Percentiles rank a stretch among this genome's conserved stretches.
These are phyloP conservation scores for Cladorhizidae sp. DNA, from an alignment of 37 sponge, comb jelly and placozoan genomes.

Conservation along the genomic window DNA sequence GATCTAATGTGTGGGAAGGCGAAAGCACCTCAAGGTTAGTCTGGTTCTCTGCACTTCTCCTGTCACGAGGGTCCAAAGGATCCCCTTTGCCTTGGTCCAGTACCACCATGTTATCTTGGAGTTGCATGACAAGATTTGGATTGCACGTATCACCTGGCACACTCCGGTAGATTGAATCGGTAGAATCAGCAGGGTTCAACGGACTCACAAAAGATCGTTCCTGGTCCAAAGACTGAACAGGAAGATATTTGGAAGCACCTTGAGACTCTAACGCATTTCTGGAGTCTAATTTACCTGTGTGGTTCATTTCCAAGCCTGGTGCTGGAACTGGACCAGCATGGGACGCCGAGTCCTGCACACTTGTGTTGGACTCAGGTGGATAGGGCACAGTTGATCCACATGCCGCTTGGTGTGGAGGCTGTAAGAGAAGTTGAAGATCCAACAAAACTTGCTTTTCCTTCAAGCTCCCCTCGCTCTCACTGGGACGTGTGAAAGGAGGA, in stretches of 20 bases:
- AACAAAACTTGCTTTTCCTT: constrained; percentile 2
- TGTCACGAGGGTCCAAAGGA: too few relatives aligned
- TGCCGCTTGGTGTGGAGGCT: constrained; percentile 4
- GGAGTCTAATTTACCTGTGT: neutral
- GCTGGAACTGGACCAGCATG: too few relatives aligned
- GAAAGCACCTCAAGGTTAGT: neutral
- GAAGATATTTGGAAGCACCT: constrained; percentile 9
- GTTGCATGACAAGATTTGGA: too few relatives aligned
- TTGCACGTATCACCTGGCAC: too few relatives aligned
- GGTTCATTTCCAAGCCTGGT: neutral
- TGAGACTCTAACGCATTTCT: neutral
- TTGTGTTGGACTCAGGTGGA: neutral
- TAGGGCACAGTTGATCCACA: neutral
- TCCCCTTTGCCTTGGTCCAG: too few relatives aligned
- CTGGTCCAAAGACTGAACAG: neutral
- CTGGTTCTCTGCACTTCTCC: neutral
- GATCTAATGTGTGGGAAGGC: neutral
- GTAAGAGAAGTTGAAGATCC: constrained; percentile 26
- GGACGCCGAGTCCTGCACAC: too few relatives aligned
- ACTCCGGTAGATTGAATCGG: too few relatives aligned
- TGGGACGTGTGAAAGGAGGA: neutral
- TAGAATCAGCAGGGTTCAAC: too few relatives aligned
- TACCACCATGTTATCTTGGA: too few relatives aligned
- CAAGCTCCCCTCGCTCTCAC: neutral
- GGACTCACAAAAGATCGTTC: too few relatives aligned